These are phyloP conservation scores for Agrotis exclamationis DNA, from an alignment of 2,888 invertebrate species.

Conservation along the genomic window DNA sequence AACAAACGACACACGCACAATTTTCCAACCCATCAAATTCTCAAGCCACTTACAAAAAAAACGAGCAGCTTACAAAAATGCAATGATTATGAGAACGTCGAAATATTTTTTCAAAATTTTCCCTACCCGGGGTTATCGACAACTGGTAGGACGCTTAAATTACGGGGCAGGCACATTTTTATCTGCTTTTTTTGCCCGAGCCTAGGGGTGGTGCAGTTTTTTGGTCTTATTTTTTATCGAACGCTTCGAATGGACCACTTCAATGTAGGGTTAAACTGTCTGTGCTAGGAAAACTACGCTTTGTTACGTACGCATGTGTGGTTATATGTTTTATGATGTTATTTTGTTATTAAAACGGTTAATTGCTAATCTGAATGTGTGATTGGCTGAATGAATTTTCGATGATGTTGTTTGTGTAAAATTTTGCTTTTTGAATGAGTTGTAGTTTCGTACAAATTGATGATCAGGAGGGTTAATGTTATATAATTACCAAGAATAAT, in stretches of 20 bases:
- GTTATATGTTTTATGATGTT: constrained; percentile 35
- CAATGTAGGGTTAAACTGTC: constrained; percentile 84
- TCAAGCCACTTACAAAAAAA: constrained; percentile 13
- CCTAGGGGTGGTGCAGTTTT: constrained; percentile 88
- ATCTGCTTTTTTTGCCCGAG: constrained; percentile 85
- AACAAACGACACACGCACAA: neutral
- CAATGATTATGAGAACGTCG: constrained; percentile 59
- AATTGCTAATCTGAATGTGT: constrained; percentile 59
- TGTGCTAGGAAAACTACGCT: constrained; percentile 74
- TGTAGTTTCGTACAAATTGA: constrained; percentile 4
- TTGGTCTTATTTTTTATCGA: constrained; percentile 82
- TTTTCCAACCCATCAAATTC: constrained; percentile 2
- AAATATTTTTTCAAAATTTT: constrained; percentile 66
- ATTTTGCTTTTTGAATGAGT: constrained; percentile 37
- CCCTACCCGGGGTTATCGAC: constrained; percentile 81
- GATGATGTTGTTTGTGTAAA: constrained; percentile 28
- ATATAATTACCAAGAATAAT: neutral
- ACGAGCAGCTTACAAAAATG: constrained; percentile 22
- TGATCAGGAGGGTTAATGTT: neutral
- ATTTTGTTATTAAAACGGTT: constrained; percentile 52
- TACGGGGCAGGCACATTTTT: constrained; percentile 87
- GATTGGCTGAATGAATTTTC: constrained; percentile 42
- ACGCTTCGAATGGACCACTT: constrained; percentile 78
- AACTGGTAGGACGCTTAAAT: constrained; percentile 89
- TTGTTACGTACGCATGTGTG: constrained; percentile 43